phyloP scores from a whole-genome alignment of 2,113 vertebrate genomes.

The Potamarius usumacintae region DNA sequence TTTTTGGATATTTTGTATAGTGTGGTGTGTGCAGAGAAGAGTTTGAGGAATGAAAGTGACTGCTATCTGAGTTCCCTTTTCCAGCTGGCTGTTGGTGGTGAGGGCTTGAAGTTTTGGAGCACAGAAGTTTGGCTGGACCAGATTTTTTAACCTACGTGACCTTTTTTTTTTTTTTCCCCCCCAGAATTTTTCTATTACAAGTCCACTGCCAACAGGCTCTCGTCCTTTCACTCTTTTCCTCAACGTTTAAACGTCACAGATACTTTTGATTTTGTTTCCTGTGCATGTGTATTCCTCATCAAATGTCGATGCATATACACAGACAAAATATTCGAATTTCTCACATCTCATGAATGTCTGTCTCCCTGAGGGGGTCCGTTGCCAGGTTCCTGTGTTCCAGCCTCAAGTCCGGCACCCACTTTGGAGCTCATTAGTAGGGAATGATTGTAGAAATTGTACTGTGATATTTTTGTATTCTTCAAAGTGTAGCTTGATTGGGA shows the following conservation, averaged over 20 bases:
- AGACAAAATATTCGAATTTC: slow-evolving; percentile 1
- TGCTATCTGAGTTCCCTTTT: slow-evolving; percentile 61
- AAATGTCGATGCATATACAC: neutral
- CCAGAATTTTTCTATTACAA: neutral
- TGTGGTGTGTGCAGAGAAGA: slow-evolving; percentile 58
- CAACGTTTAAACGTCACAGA: neutral
- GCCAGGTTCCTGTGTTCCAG: slow-evolving; percentile 60
- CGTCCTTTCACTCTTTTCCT: neutral
- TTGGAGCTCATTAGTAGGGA: slow-evolving; percentile 64
- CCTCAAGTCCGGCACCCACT: slow-evolving; percentile 51
- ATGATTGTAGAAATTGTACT: slow-evolving; percentile 77
- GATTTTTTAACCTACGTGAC: slow-evolving; percentile 23
- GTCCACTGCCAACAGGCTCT: slow-evolving; percentile 33
- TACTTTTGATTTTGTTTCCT: slow-evolving; percentile 5
- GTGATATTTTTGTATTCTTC: slow-evolving; percentile 83
- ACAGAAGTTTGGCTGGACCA: slow-evolving; percentile 61
- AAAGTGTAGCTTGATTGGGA: slow-evolving; percentile 74
- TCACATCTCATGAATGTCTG: neutral
- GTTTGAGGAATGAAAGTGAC: slow-evolving; percentile 55
- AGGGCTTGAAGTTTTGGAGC: slow-evolving; percentile 48
- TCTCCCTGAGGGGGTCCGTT: slow-evolving; percentile 50
- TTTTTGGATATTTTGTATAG: slow-evolving; percentile 71
- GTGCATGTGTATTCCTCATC: neutral
- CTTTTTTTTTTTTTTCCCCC: slow-evolving; percentile 17
- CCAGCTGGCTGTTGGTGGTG: slow-evolving; percentile 51